phyloP scores from a whole-genome alignment of 2,113 vertebrate species.

The Gulo gulo region DNA sequence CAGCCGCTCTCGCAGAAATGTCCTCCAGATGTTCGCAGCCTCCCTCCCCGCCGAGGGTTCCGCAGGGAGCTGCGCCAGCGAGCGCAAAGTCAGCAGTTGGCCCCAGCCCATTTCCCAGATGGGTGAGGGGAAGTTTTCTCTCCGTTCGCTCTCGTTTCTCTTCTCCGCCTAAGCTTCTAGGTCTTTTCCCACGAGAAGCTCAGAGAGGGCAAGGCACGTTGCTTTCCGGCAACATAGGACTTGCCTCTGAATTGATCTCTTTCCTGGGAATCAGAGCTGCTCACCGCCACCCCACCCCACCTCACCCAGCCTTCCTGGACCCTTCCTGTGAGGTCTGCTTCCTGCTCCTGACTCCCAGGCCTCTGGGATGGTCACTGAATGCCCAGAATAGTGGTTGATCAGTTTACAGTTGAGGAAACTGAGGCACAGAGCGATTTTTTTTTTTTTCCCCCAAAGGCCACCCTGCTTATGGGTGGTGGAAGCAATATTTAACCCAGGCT shows the following conservation, averaged over 20 bases:
- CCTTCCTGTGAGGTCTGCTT: background rate
- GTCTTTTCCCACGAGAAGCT: background rate
- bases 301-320: background rate
- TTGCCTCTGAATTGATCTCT: background rate
- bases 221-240: background rate
- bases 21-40: conserved; percentile 52
- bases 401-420: background rate
- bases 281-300: background rate
- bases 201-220: background rate
- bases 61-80: conserved; percentile 21
- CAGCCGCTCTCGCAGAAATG: background rate
- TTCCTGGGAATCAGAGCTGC: background rate
- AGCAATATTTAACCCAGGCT: background rate
- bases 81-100: conserved; percentile 61
- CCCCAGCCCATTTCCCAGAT: conserved; percentile 61
- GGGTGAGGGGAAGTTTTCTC: conserved; percentile 52
- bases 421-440: background rate
- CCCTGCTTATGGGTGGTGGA: background rate
- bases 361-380: background rate
- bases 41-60: conserved; percentile 3
- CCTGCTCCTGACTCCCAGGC: background rate
- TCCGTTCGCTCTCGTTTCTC: background rate
- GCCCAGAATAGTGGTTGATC: background rate
- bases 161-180: background rate
- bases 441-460: background rate